Base-by-base conservation (phyloP, 2,888 invertebrate genomes). In the Drosophila subquinaria region DNA sequence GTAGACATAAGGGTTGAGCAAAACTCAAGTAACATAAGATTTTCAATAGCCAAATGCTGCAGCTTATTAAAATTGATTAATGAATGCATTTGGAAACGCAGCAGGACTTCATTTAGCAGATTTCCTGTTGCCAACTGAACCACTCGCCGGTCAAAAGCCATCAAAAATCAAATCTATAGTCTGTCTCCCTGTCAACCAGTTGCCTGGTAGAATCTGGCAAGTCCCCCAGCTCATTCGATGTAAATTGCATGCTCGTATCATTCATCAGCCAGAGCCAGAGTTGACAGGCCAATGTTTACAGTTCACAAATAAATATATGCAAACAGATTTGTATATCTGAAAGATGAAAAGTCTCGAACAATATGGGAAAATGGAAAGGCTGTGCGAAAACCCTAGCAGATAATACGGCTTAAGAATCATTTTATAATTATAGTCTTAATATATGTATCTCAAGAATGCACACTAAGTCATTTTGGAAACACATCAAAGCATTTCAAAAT, bases 231-330 rank as follows among this genome's bases (percentile, higher is more conserved):
- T 59, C 62, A 66, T 30, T 56, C 51, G 10, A 66, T 52, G 42
- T 36, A 33, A 40, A 62, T 51, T 23, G 42, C 35, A 66, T 8
- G 8, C 8, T 30, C 30, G 2, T 53, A 57, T 70, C 70, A 75
- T 66, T 66, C 62, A 56, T 75, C 70, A 65, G 43, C 45, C 45
- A 45, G n/a, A 38, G 17, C 23, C 51, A 57, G 36, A 56, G 68
- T 40, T 73, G 73, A 73, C 72, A 73, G 66, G 50, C 35, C 50
- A 38, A 51, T 59, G 56, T 27, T 38, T 33, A 23, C 43, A 53
- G 27, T 42, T 56, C 27, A 38, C 52, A 60, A 36, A 66, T 64
- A 45, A 33, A 68, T 57, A 43, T n/a, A 15, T n/a, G 40, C 17
- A 43, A 13, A 20, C 27, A 50, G 15, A 20, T 43, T 30, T 20